Evolutionary conservation across 2,113 vertebrate genomes (phyloP), one percentile per base, ranked within the genome.

Genomic region (Erythrocercus mccallii): DNA sequence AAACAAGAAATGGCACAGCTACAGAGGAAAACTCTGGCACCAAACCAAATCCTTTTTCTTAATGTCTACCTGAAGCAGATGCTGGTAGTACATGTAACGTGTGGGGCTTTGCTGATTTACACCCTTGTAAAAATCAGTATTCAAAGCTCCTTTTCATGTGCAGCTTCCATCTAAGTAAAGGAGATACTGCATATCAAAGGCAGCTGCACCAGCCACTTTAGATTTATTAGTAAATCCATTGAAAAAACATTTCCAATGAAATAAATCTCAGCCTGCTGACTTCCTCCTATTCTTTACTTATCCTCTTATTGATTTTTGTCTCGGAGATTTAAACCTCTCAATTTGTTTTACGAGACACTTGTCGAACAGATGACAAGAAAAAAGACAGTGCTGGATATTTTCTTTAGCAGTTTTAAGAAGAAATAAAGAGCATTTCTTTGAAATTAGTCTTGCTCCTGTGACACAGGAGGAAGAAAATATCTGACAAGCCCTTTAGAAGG

Each of bases 241-340:
- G 94, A 95, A 92, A 97, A 97, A 96, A 92, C 92, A 96, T 95
- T 97, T 97, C 96, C 96, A 94, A 86, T 89, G 97, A 97, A 97
- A 97, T 98, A 97, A 98, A 98, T 97, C 97, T 96, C 84, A 94
- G 97, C 78, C 94, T 92, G 90, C 96, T 74, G 80, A 92, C 97
- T 96, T 96, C 95, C 91, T 94, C 94, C 97, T 95, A 95, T 95
- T 87, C 95, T 97, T 97, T 92, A 90, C 94, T 97, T 96, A 97
- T 97, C 92, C 95, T 94, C 94, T 94, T 96, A 96, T 93, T 96
- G 97, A 96, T 97, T 98, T 98, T 94, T 96, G 96, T 96, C 97
- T 94, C 18, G 8, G 81, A 97, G 96, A 96, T 95, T 95, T 96
- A 97, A 97, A 94, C 97, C 96, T 98, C 96, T 96, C 96, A 71